Evolutionary conservation across 2,888 invertebrate species (phyloP), one percentile per base, ranked within the genome.

Genomic region (Keiferia lycopersicella): DNA sequence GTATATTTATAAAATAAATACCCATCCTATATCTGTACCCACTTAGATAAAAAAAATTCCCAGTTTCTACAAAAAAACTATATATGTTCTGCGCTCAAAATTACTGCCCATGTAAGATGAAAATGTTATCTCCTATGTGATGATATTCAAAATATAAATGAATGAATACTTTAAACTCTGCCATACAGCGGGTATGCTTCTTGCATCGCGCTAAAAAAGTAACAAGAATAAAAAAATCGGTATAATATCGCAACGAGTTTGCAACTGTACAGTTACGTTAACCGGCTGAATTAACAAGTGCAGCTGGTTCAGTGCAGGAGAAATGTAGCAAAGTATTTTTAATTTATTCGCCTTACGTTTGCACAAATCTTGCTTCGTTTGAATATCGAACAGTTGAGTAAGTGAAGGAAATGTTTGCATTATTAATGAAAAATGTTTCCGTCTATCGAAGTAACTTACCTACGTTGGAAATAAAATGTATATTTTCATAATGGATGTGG

Each of bases 241-340:
- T 30, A 61, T 61, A 61, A 45, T 26, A 39, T 60, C 12, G 60
- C 39, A 61, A 22, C 61, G 38, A 61, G 61, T 61, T 51, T 18
- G 50, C 61, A 61, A 39, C 34, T 34, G 56, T 51, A 34, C 61
- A 34, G 61, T 61, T 61, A 61, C 38, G 22, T 51, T 45, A 50
- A 51, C 16, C 61, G 30, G 34, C 16, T 51, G 50, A 50, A 50
- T 61, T 50, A 61, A 61, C 16, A 50, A 51, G 61, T 48, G 18
- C 34, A 50, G 8, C 10, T 14, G 34, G 16, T 60, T 45, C 2
- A 20, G 30, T 60, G 45, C 14, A 45, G 0, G 45, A 45, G 30
- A 16, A 45, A 22, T 30, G 14, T 12, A 16, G 20, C 10, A 10
- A 26, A 12, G n/a, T 45, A 11, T 60, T 60, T 41, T 60, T 48